A percentile compares a stretch with the other conserved stretches of the same genome.
Evolutionary conservation across 2,797 vertebrate species (phyloP).

Genomic region (Ciconia nigra): DNA sequence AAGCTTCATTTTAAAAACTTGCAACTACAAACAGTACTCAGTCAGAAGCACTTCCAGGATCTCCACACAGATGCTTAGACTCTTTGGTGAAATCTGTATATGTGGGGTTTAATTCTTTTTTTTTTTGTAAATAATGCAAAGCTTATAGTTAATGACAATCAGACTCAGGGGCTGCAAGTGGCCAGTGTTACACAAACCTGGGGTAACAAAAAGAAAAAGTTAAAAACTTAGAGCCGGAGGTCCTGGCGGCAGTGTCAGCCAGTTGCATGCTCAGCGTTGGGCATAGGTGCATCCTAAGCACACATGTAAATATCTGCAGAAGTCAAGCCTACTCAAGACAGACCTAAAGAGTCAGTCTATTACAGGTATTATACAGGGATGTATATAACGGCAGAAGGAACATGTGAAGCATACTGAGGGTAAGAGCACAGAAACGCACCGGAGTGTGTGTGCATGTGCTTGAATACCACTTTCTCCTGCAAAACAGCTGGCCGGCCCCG

Average conservation of each 20-base stretch:
- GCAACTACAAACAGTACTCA: not conserved
- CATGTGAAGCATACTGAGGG: not conserved
- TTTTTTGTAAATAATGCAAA: not conserved
- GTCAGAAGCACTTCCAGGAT: not conserved
- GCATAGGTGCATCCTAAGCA: not conserved
- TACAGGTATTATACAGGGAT: not conserved
- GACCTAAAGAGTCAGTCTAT: not conserved
- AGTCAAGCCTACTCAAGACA: not conserved
- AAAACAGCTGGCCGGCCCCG: not conserved
- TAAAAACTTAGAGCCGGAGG: not conserved
- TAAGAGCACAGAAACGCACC: not conserved
- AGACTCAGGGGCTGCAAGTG: not conserved
- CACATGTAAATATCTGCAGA: not conserved
- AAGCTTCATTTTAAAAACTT: not conserved
- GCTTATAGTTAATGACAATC: not conserved
- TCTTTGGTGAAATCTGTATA: not conserved
- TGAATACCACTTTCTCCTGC: not conserved
- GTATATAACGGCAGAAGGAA: not conserved
- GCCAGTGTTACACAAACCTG: not conserved
- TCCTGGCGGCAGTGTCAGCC: not conserved
- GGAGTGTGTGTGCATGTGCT: not conserved
- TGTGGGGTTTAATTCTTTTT: not conserved
- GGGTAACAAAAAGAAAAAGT: not conserved
- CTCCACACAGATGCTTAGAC: not conserved
- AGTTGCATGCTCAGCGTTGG: accelerated